Conservation (phyloP, 2,113 vertebrate species). For the Scomber colias region DNA sequence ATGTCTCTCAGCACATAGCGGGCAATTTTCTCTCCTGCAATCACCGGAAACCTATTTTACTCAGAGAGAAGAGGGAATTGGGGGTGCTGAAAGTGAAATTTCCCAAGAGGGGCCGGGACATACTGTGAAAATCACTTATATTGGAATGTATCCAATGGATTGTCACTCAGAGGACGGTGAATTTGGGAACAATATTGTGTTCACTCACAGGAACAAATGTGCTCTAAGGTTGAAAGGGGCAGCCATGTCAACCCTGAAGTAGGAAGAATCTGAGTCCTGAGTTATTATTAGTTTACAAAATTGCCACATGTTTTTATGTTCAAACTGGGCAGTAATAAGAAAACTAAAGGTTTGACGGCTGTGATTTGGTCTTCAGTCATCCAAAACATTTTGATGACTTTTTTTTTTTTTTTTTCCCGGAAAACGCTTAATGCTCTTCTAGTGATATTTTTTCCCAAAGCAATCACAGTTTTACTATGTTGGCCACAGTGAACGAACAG, state of each 20-base stretch:
- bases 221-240: constrained; percentile 31
- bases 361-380: not conserved
- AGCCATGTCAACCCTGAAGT: not conserved
- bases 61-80: constrained; percentile 48
- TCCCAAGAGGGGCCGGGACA: constrained; percentile 69
- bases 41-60: constrained; percentile 67
- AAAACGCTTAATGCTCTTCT: too few relatives aligned
- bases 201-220: constrained; percentile 55
- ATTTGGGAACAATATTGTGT: constrained; percentile 52
- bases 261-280: not conserved
- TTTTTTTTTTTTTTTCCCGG: too few relatives aligned
- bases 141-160: constrained; percentile 61
- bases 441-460: too few relatives aligned
- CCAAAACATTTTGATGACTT: not conserved
- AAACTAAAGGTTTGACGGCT: not conserved
- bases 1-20: constrained; percentile 53
- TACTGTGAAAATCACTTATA: constrained; percentile 68
- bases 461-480: too few relatives aligned
- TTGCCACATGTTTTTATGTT: not conserved
- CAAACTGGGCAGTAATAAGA: not conserved
- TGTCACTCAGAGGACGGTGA: constrained; percentile 55
- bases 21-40: constrained; percentile 69
- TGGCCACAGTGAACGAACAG: too few relatives aligned
- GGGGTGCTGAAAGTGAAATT: constrained; percentile 72
- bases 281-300: not conserved